A percentile compares a stretch with the other conserved stretches of the same genome.
These are phyloP conservation scores for Ephestia elutella DNA, from an alignment of 1,140 invertebrate species.

Conservation along the genomic window DNA sequence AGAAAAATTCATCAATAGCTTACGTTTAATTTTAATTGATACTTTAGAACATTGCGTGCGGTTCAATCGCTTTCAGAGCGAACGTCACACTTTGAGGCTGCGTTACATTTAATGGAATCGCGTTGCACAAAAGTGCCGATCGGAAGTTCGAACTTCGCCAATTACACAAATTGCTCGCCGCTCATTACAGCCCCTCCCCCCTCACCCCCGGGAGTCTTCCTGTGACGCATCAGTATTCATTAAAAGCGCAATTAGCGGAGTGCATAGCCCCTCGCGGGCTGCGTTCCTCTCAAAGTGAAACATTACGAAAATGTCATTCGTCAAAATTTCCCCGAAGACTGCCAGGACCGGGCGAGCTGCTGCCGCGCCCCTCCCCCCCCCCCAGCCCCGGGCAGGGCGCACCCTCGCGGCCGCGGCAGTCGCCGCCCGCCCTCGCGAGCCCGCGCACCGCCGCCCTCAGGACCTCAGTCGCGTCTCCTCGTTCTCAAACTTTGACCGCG, in stretches of 20 bases:
- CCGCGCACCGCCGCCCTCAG: slow-evolving; percentile 15
- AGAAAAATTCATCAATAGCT: no score
- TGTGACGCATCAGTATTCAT: slow-evolving; percentile 37
- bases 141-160: slow-evolving; percentile 13
- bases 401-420: slow-evolving; percentile 6
- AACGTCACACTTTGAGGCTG: not conserved
- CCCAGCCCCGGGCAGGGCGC: not conserved
- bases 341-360: slow-evolving; percentile 20
- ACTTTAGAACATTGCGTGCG: no score
- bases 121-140: slow-evolving; percentile 7
- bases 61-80: no score
- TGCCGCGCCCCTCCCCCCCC: slow-evolving; percentile 13
- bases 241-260: slow-evolving; percentile 56
- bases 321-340: slow-evolving; percentile 52
- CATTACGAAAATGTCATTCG: slow-evolving; percentile 50
- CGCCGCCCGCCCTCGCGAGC: slow-evolving; percentile 5
- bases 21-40: no score
- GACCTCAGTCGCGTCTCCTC: slow-evolving; percentile 14
- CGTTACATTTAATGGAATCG: slow-evolving; percentile 2
- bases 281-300: slow-evolving; percentile 27
- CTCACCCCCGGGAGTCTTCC: no score
- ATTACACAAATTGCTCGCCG: slow-evolving; percentile 14
- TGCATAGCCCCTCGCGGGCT: slow-evolving; percentile 34
- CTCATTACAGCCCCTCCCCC: slow-evolving; percentile 12
- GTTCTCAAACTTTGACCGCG: not conserved